Conservation (phyloP, 2,797 vertebrate genomes). For the Sciaenops ocellatus region DNA sequence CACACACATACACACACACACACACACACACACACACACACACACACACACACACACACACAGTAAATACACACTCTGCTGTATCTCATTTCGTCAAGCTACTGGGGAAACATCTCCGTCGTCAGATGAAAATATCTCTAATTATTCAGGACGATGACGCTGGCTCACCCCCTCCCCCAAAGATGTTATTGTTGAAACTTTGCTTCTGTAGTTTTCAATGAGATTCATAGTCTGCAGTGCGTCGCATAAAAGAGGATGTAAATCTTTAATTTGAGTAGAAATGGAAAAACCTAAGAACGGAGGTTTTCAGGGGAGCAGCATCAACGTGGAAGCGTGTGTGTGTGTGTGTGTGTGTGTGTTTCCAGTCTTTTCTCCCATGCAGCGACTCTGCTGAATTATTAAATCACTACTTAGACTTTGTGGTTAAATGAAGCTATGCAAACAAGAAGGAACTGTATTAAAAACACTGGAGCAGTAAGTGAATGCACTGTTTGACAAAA, state of each 20-base stretch:
- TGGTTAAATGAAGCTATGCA: conserved; percentile 68
- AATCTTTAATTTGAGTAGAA: conserved; percentile 64
- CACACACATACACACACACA: conserved; percentile 13
- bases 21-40: not conserved
- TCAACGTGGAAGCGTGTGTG: conserved; percentile 22
- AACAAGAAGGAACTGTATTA: conserved; percentile 63
- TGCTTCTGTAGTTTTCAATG: conserved; percentile 14
- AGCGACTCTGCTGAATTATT: conserved; percentile 68
- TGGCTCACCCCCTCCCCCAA: not conserved
- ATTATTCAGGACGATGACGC: conserved; percentile 18
- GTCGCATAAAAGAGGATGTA: conserved; percentile 23
- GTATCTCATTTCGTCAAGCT: conserved; percentile 16
- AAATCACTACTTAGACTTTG: conserved; percentile 57
- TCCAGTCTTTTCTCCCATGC: conserved; percentile 34
- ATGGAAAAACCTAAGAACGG: conserved; percentile 32
- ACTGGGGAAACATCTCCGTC: conserved; percentile 18
- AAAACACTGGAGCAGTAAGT: conserved; percentile 54
- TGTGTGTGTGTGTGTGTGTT: conserved; percentile 9
- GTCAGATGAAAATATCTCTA: conserved; percentile 24
- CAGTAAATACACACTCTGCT: conserved; percentile 8
- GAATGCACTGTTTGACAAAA: conserved; percentile 56
- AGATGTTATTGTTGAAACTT: conserved; percentile 21
- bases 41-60: conserved; percentile 6
- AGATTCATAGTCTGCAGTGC: conserved; percentile 29
- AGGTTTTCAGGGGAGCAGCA: conserved; percentile 32